Conservation (phyloP, 2,797 vertebrate genomes). For the Siniperca obscura region DNA sequence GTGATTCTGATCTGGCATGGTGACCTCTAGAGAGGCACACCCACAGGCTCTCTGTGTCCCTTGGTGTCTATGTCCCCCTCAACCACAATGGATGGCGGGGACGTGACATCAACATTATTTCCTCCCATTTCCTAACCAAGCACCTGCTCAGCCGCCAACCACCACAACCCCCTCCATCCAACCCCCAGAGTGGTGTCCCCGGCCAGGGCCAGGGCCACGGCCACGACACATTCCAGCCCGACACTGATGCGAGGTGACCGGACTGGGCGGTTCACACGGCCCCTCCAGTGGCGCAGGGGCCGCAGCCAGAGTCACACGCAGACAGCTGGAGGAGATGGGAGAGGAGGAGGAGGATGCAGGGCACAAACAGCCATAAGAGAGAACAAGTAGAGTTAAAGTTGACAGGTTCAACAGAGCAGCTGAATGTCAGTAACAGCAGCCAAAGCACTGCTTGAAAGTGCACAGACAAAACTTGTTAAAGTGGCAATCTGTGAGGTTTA, state of each 20-base stretch:
- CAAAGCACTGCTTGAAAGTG: slow-evolving; percentile 44
- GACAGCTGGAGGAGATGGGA: slow-evolving; percentile 70
- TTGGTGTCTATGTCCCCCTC: slow-evolving; percentile 66
- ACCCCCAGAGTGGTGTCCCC: slow-evolving; percentile 75
- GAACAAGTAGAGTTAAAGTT: slow-evolving; percentile 72
- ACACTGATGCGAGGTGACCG: slow-evolving; percentile 86
- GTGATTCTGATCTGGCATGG: slow-evolving; percentile 75
- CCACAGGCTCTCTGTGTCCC: slow-evolving; percentile 77
- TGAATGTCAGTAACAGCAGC: slow-evolving; percentile 70
- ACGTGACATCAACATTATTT: slow-evolving; percentile 74
- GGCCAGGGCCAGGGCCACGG: slow-evolving; percentile 47
- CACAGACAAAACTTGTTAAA: slow-evolving; percentile 43
- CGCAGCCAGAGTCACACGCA: slow-evolving; percentile 60
- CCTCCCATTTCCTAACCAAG: slow-evolving; percentile 40
- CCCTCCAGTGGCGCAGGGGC: slow-evolving; percentile 75
- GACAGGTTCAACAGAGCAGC: slow-evolving; percentile 74
- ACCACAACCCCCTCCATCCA: neutral
- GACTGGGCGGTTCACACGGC: slow-evolving; percentile 78
- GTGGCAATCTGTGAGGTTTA: neutral
- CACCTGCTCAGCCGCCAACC: slow-evolving; percentile 76
- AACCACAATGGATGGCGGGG: slow-evolving; percentile 70
- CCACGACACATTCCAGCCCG: slow-evolving; percentile 78
- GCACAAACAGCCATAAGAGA: slow-evolving; percentile 74
- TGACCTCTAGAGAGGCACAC: slow-evolving; percentile 80
- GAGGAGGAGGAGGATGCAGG: slow-evolving; percentile 61